Conservation (phyloP, 2,888 invertebrate species). For the Caenorhabditis becei region DNA sequence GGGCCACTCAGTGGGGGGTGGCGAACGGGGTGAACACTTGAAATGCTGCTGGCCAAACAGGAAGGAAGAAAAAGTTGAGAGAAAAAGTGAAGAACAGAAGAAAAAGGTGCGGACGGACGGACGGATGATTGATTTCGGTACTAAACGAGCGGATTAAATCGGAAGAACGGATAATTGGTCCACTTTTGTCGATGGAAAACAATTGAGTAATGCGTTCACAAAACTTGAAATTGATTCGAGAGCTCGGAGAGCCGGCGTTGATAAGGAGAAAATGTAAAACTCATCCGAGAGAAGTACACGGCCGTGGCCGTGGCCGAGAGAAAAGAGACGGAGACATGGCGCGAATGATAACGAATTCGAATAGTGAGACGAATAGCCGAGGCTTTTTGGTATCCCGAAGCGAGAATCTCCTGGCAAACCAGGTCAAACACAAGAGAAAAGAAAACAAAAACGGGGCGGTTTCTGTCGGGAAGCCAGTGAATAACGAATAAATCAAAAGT, state of each 20-base stretch:
- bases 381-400: neutral
- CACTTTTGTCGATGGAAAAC: constrained; percentile 15
- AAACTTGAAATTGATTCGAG: neutral
- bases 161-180: constrained; percentile 7
- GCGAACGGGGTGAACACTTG: constrained; percentile 6
- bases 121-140: neutral
- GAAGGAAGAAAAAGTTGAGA: constrained; percentile 7
- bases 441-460: constrained; percentile 1
- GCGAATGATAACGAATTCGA: neutral
- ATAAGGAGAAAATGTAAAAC: constrained; percentile 6
- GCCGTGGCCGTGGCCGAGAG: constrained; percentile 19
- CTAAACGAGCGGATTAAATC: constrained; percentile 18
- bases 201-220: neutral
- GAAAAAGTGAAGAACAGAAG: neutral
- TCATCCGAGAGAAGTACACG: constrained; percentile 37
- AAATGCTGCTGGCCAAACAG: constrained; percentile 36
- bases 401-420: neutral
- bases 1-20: constrained; percentile 44
- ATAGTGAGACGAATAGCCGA: neutral
- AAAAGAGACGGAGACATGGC: neutral
- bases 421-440: constrained; percentile 5
- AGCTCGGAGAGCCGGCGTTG: neutral
- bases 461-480: neutral
- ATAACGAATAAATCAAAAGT: constrained; percentile 31
- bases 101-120: constrained; percentile 3